Conservation (phyloP, 2,888 invertebrate species). For the Dioctria rufipes region DNA sequence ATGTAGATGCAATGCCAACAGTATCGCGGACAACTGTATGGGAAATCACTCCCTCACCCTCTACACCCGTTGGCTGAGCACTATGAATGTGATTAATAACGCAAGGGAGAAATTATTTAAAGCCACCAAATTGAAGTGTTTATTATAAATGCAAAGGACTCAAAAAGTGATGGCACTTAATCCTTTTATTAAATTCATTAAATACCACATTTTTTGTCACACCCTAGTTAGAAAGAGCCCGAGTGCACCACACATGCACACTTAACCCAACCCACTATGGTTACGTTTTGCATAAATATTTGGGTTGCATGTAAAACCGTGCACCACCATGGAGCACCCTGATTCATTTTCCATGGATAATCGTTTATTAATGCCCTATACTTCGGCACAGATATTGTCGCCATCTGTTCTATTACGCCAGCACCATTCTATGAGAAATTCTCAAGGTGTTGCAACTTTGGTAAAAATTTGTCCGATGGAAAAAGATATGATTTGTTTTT, state of each 20-base stretch:
- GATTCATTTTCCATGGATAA: constrained; percentile 59
- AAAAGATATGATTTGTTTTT: not conserved
- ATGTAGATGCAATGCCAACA: constrained; percentile 18
- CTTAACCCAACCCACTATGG: not conserved
- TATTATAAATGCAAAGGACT: constrained; percentile 60
- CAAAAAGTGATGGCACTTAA: constrained; percentile 58
- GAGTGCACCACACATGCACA: not conserved
- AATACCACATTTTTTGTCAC: constrained; percentile 56
- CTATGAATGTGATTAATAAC: constrained; percentile 42
- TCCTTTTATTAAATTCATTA: constrained; percentile 60
- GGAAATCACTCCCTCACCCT: not conserved
- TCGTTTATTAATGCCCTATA: constrained; percentile 56
- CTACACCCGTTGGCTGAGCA: not conserved
- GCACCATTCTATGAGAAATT: not conserved
- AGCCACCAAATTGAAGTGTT: constrained; percentile 58
- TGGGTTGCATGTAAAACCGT: constrained; percentile 55
- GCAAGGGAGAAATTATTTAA: constrained; percentile 52
- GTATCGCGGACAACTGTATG: constrained; percentile 11
- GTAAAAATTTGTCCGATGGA: not conserved
- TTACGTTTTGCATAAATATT: constrained; percentile 54
- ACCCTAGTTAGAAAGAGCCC: constrained; percentile 23
- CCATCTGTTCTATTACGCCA: constrained; percentile 55
- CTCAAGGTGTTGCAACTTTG: not conserved
- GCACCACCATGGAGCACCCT: constrained; percentile 43
- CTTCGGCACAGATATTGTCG: constrained; percentile 5